phyloP scores from a whole-genome alignment of 2,797 vertebrate species.

The Trachops cirrhosus region DNA sequence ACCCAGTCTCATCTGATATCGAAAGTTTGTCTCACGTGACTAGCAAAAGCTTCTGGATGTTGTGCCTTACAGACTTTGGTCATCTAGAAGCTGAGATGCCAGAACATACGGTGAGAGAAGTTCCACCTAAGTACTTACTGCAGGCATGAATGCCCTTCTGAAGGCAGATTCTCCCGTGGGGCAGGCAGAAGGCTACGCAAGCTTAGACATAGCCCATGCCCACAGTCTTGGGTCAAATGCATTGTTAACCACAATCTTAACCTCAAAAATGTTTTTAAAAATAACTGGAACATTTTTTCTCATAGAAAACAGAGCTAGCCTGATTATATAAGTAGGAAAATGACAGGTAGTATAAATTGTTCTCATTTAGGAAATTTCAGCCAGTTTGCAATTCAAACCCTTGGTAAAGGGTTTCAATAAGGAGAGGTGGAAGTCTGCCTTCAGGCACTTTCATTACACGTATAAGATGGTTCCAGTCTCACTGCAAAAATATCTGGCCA shows the following conservation, averaged over 20 bases:
- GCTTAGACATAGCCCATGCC: neutral
- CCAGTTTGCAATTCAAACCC: neutral
- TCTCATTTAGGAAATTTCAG: slow-evolving; percentile 19
- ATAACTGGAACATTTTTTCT: neutral
- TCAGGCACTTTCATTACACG: neutral
- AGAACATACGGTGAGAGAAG: neutral
- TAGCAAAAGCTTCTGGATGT: neutral
- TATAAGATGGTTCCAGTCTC: neutral
- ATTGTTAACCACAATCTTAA: neutral
- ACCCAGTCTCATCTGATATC: neutral
- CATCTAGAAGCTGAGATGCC: neutral
- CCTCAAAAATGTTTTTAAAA: neutral
- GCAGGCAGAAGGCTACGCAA: neutral
- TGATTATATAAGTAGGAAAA: neutral
- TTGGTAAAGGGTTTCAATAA: neutral
- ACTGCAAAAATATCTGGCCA: neutral
- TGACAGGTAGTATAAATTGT: neutral
- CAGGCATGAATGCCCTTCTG: neutral
- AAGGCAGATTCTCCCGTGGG: neutral
- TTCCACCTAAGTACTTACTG: neutral
- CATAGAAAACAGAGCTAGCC: neutral
- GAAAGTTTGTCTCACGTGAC: neutral
- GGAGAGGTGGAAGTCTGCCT: neutral
- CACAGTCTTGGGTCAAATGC: neutral
- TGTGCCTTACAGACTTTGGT: neutral